Conservation (phyloP, 2,113 vertebrate genomes). For the Tenrec ecaudatus region DNA sequence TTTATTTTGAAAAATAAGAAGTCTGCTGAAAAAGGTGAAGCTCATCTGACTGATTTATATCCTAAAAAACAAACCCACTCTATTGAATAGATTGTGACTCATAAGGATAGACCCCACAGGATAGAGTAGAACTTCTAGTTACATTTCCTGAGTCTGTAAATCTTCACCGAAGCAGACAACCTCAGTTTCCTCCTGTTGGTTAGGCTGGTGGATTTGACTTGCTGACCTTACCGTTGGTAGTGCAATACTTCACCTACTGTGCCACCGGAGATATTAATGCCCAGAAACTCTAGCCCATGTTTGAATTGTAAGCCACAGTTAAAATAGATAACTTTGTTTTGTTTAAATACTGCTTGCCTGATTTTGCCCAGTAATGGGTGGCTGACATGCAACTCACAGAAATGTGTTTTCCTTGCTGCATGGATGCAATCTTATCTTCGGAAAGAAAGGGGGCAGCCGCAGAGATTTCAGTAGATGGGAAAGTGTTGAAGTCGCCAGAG, state of each 20-base stretch:
- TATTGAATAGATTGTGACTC: no score
- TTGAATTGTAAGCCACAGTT: not conserved
- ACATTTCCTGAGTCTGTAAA: no score
- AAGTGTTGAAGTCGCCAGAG: not conserved
- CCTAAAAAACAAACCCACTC: no score
- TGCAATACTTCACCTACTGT: no score
- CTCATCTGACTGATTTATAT: not conserved
- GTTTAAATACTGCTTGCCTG: not conserved
- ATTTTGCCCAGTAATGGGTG: not conserved
- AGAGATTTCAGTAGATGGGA: not conserved
- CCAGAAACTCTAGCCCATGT: not conserved
- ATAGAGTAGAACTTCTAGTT: no score
- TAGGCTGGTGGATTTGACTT: no score
- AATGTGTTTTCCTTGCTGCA: not conserved
- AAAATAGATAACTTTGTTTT: not conserved
- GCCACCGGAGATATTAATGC: not conserved
- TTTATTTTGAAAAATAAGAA: conserved; percentile 50
- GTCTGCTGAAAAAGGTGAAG: not conserved
- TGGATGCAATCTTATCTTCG: not conserved
- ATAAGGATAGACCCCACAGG: no score
- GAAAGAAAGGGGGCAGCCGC: not conserved
- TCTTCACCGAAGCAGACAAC: no score
- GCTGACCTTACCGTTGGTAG: no score
- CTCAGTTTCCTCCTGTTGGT: no score
- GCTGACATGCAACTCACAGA: not conserved